These are phyloP conservation scores for Brachymystax lenok DNA, from an alignment of 2,797 vertebrate species.

Conservation along the genomic window DNA sequence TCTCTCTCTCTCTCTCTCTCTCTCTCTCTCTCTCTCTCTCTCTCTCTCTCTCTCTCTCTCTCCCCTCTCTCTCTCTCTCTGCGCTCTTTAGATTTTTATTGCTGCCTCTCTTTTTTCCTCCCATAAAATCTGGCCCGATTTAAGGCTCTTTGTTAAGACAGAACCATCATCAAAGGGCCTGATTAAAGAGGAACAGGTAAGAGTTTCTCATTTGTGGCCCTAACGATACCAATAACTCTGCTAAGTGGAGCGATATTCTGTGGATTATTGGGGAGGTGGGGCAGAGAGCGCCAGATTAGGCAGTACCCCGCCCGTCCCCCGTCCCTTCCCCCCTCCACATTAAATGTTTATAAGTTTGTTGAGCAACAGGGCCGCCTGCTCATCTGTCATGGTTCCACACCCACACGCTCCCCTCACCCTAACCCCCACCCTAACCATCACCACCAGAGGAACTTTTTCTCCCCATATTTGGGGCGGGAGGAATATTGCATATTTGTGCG, in stretches of 20 bases:
- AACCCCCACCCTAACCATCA: background rate
- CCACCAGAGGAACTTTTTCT: conserved; percentile 56
- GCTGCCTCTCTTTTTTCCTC: conserved; percentile 24
- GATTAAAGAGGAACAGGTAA: conserved; percentile 60
- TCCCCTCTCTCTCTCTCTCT: conserved; percentile 44
- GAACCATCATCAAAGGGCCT: conserved; percentile 70
- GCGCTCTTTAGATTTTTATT: conserved; percentile 58
- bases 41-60: conserved; percentile 6
- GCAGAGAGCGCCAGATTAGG: conserved; percentile 49
- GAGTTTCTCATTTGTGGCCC: conserved; percentile 23
- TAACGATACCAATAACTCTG: conserved; percentile 55
- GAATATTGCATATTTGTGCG: conserved; percentile 68
- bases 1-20: background rate
- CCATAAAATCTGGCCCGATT: conserved; percentile 38
- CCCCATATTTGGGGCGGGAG: conserved; percentile 72
- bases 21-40: conserved; percentile 18
- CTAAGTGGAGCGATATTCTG: conserved; percentile 70
- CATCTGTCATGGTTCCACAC: conserved; percentile 66
- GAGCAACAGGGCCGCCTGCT: conserved; percentile 46
- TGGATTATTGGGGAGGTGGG: conserved; percentile 53
- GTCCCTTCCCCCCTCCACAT: conserved; percentile 22
- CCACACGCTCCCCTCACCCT: conserved; percentile 41
- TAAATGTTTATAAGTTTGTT: conserved; percentile 53
- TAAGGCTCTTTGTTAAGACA: conserved; percentile 53
- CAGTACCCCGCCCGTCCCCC: conserved; percentile 15